Evolutionary conservation across 1,140 invertebrate genomes (phyloP).

Genomic region (Latrodectus geometricus): DNA sequence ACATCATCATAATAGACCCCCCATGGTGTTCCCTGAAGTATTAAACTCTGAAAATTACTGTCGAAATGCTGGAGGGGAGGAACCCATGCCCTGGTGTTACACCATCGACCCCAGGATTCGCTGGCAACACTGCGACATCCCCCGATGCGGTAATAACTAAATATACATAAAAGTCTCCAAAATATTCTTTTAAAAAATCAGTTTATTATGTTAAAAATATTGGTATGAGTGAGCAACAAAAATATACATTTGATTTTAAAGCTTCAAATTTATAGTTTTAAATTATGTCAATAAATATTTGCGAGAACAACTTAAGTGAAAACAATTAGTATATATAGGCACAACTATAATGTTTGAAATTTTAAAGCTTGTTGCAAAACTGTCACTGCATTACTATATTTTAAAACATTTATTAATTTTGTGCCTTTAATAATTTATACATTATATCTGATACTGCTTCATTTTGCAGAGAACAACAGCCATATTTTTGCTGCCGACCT

Average conservation of each 20-base stretch:
- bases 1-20: slow-evolving; percentile 87
- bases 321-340: no score
- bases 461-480: slow-evolving; percentile 50
- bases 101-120: slow-evolving; percentile 83
- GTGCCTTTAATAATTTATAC: background rate
- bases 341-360: no score
- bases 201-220: no score
- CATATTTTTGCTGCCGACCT: slow-evolving; percentile 51
- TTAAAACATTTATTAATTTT: background rate
- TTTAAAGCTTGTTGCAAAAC: background rate
- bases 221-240: no score
- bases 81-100: slow-evolving; percentile 94
- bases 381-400: background rate
- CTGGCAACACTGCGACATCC: slow-evolving; percentile 94
- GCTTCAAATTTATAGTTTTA: no score
- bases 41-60: slow-evolving; percentile 91
- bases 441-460: background rate
- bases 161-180: no score
- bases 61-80: slow-evolving; percentile 94
- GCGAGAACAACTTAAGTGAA: no score
- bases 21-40: slow-evolving; percentile 90
- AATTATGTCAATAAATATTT: no score
- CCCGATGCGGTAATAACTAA: slow-evolving; percentile 77
- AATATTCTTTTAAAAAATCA: no score
- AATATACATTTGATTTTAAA: no score